Conservation (phyloP, 64 coral and sea anemone genomes). For the Porites lutea region DNA sequence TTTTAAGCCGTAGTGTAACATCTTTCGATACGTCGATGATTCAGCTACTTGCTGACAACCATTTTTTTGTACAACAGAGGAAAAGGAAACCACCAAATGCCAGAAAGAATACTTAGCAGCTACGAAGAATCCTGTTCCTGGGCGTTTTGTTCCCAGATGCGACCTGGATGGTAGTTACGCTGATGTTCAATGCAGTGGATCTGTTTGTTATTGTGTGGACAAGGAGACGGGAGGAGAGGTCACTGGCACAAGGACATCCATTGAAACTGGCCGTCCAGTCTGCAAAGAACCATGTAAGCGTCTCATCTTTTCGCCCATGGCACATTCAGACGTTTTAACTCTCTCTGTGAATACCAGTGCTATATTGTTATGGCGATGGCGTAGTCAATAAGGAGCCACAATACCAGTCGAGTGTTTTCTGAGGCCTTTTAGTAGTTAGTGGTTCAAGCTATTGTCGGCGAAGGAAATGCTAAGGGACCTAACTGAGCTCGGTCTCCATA, state of each 20-base stretch:
- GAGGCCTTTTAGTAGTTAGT: no score
- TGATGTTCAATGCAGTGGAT: slow-evolving; percentile 69
- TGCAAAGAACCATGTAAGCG: slow-evolving; percentile 29
- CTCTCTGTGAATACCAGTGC: no score
- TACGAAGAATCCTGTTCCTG: slow-evolving; percentile 14
- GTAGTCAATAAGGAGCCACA: no score
- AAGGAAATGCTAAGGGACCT: no score
- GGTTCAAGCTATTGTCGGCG: no score
- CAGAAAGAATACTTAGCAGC: slow-evolving; percentile 43
- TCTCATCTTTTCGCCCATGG: not conserved
- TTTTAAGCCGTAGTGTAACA: no score
- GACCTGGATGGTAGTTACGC: slow-evolving; percentile 73
- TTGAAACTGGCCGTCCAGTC: slow-evolving; percentile 9
- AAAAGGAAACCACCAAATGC: slow-evolving; percentile 45
- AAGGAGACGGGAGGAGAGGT: slow-evolving; percentile 59
- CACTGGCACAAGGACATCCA: slow-evolving; percentile 52
- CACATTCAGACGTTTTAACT: not conserved
- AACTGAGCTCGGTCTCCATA: no score
- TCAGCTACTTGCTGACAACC: not conserved
- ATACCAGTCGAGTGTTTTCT: no score
- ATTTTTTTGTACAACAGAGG: not conserved
- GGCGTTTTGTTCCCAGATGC: slow-evolving; percentile 56
- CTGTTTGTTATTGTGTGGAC: slow-evolving; percentile 80
- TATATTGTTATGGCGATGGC: no score
- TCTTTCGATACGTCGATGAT: no score